Evolutionary conservation across 1,140 invertebrate species (phyloP), one percentile per base, ranked within the genome.

Genomic region (Eueides isabella): DNA sequence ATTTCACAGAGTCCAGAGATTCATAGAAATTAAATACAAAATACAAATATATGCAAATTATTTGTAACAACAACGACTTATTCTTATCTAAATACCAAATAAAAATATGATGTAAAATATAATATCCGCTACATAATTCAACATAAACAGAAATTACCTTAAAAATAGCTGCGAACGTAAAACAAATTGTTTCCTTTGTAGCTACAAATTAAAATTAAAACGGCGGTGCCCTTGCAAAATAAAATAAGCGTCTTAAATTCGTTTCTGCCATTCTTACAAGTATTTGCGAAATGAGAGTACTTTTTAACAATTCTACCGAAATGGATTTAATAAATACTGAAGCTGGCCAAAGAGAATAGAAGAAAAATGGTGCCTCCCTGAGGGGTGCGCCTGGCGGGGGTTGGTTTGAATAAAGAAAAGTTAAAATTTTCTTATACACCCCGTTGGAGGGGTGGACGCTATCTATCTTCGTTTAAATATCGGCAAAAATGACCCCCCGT

Each of bases 351-450:
- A 91, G 86, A 89, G 89, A 91, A 91, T 89, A 83, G 85, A 90
- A 92, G 87, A 92, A 85, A 92, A 88, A 91, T 90, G 87, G 77
- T 72, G 61, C 79, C 80, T 38, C 81, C 84, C 82, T 4, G 26
- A 61, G 23, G 69, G 76, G 67, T 68, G 68, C 62, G 65, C 72
- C 63, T 68, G 77, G 76, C 0, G 78, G 78, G 81, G 80, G 80
- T 80, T 86, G 79, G 79, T 81, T 81, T 88, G 88, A 91, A 90
- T 90, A 87, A 90, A 91, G 89, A 90, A 92, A 92, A 92, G 89
- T 92, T 92, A 91, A 91, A 92, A 86, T 91, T 92, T 92, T 92
- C 89, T 91, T 92, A 89, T 89, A 89, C 89, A 87, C 78, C 78
- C 79, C 77, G 55, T 31, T 63, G 7, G 48, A 41, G 76, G 80